A percentile compares a stretch with the other conserved stretches of the same genome.
Evolutionary conservation across 1,140 invertebrate genomes (phyloP).

Genomic region (Rhyzopertha dominica): DNA sequence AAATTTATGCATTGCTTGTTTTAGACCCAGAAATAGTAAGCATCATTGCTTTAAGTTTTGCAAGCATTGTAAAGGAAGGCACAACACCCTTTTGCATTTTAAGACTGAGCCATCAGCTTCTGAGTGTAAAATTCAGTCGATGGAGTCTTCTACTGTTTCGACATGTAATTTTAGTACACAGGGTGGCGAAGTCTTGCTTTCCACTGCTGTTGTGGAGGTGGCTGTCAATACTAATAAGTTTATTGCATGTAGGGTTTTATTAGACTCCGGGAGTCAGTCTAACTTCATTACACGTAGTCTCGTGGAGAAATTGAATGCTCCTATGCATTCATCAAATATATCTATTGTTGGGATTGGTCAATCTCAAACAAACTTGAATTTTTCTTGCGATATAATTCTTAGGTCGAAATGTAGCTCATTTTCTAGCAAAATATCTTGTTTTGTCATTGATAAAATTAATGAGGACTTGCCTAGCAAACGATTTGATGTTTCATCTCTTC

Average conservation of each 20-base stretch:
- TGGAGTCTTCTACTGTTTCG: no score
- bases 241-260: conserved; percentile 4
- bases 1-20: no score
- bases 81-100: no score
- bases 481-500: conserved; percentile 11
- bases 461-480: conserved; percentile 1
- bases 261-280: conserved; percentile 12
- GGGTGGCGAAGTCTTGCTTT: no score
- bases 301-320: conserved; percentile 4
- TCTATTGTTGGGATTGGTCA: conserved; percentile 13
- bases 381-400: neutral
- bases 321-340: conserved; percentile 1
- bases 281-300: conserved; percentile 12
- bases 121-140: no score
- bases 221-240: conserved; percentile 1
- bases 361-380: conserved; percentile 1
- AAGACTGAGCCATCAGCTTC: no score
- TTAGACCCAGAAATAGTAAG: no score
- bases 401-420: conserved; percentile 5
- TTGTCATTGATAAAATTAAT: conserved; percentile 10
- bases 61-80: no score
- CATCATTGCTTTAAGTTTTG: no score
- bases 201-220: conserved; percentile 5
- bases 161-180: no score
- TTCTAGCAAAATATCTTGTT: conserved; percentile 10